phyloP scores from a whole-genome alignment of 2,113 vertebrate species.

The Macrotus californicus region DNA sequence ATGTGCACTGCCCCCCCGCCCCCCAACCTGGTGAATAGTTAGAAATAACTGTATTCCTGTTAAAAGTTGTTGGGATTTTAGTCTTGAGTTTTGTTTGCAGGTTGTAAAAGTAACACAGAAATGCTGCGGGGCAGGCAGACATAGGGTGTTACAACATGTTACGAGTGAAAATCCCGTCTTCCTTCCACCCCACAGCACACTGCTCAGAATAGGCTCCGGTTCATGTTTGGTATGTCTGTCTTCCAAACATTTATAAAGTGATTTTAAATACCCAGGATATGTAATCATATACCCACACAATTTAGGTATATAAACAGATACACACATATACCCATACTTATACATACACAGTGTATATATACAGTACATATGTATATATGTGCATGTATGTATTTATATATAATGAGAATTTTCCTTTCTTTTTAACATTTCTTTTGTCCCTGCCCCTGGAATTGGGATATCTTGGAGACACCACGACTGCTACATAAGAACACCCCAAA shows the following conservation, averaged over 20 bases:
- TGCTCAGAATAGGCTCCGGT: neutral
- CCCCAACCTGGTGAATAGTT: no score
- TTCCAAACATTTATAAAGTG: conserved; percentile 1
- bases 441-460: neutral
- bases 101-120: neutral
- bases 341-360: neutral
- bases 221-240: neutral
- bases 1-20: no score
- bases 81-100: neutral
- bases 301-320: neutral
- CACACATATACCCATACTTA: neutral
- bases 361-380: neutral
- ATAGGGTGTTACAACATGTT: neutral
- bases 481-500: neutral
- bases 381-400: neutral
- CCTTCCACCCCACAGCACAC: neutral
- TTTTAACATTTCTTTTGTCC: neutral
- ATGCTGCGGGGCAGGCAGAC: neutral
- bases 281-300: neutral
- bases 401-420: neutral
- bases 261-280: neutral
- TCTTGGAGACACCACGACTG: neutral
- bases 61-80: neutral
- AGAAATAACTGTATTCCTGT: conserved; percentile 2
- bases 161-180: neutral